Evolutionary conservation across 2,888 invertebrate genomes (phyloP).

Genomic region (Stegana nigrithorax): DNA sequence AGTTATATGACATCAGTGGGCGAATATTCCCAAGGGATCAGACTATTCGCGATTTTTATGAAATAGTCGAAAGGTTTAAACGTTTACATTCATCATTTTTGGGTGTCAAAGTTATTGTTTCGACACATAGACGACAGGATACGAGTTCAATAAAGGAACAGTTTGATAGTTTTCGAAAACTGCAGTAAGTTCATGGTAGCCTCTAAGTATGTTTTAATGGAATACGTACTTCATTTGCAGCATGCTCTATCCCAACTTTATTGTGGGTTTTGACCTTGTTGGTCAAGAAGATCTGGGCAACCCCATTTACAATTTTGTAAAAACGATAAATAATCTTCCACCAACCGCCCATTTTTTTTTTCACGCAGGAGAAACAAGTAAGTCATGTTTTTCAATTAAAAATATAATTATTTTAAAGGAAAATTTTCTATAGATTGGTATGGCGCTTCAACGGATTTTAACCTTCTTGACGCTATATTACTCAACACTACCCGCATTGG

Average conservation of each 20-base stretch:
- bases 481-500: conserved; percentile 67
- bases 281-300: conserved; percentile 76
- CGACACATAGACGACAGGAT: conserved; percentile 46
- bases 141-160: conserved; percentile 32
- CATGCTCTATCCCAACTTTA: conserved; percentile 69
- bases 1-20: conserved; percentile 73
- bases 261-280: conserved; percentile 77
- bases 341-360: conserved; percentile 71
- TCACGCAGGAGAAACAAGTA: conserved; percentile 76
- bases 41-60: conserved; percentile 65
- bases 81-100: conserved; percentile 71
- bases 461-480: conserved; percentile 70
- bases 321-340: conserved; percentile 51
- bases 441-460: conserved; percentile 71
- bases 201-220: neutral
- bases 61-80: conserved; percentile 70
- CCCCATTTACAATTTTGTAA: conserved; percentile 66
- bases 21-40: conserved; percentile 69
- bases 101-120: conserved; percentile 73
- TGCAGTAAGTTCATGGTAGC: conserved; percentile 51
- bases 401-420: neutral
- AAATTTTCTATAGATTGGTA: conserved; percentile 69
- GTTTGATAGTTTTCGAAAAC: conserved; percentile 45
- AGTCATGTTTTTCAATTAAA: conserved; percentile 17
- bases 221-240: conserved; percentile 39